Conservation (phyloP, 2,113 vertebrate species). For the Diadophis punctatus region DNA sequence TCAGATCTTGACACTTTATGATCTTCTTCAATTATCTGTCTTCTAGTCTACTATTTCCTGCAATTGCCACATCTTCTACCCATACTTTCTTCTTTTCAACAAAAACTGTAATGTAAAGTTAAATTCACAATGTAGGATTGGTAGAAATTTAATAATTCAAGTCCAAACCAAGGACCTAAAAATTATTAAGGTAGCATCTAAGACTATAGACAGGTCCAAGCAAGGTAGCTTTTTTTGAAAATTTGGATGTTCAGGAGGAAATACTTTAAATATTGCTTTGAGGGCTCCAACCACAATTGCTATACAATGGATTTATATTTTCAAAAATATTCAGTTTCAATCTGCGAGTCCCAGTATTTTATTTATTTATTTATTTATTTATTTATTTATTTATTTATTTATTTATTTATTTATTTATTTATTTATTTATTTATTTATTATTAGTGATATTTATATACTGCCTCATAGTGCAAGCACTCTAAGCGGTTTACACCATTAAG, state of each 20-base stretch:
- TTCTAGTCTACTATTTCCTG: no score
- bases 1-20: no score
- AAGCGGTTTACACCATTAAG: no score
- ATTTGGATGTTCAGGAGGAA: not conserved
- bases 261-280: not conserved
- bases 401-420: no score
- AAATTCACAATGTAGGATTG: not conserved
- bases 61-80: no score
- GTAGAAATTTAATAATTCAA: not conserved
- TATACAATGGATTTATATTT: not conserved
- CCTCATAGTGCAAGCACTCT: no score
- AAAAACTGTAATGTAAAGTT: not conserved
- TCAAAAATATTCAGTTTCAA: not conserved
- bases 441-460: no score
- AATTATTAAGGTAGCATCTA: not conserved
- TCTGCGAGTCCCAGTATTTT: not conserved
- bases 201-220: not conserved
- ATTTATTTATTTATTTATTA: no score
- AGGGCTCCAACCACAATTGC: not conserved
- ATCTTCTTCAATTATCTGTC: no score
- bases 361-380: no score
- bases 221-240: not conserved
- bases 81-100: no score
- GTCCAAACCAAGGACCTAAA: not conserved
- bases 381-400: no score